A percentile compares a stretch with the other conserved stretches of the same genome.
Evolutionary conservation across 1,140 invertebrate species (phyloP).

Genomic region (Polypedilum vanderplanki): DNA sequence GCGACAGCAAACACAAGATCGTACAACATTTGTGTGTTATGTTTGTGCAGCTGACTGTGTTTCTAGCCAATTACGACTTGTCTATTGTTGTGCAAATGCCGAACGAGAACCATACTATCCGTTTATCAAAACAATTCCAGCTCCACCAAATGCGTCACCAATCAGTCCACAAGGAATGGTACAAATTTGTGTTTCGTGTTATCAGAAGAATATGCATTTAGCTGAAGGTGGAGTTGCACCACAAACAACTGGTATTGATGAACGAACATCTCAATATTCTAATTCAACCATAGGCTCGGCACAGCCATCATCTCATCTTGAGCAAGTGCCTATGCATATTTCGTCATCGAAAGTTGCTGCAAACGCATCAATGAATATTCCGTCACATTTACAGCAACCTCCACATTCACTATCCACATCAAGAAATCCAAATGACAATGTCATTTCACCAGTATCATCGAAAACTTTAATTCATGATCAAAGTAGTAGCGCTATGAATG

Average conservation of each 20-base stretch:
- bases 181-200: slow-evolving; percentile 75
- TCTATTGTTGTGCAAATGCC: slow-evolving; percentile 78
- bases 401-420: neutral
- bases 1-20: slow-evolving; percentile 52
- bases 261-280: slow-evolving; percentile 23
- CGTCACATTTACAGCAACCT: neutral
- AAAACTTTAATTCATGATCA: neutral
- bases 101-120: slow-evolving; percentile 83
- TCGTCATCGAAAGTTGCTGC: slow-evolving; percentile 34
- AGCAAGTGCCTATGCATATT: slow-evolving; percentile 30
- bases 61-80: slow-evolving; percentile 63
- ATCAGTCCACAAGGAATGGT: slow-evolving; percentile 74
- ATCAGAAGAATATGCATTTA: slow-evolving; percentile 40
- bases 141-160: slow-evolving; percentile 73
- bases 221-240: slow-evolving; percentile 37
- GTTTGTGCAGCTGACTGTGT: slow-evolving; percentile 74
- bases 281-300: neutral
- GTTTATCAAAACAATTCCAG: slow-evolving; percentile 69
- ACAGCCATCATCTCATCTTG: slow-evolving; percentile 29
- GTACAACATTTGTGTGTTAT: slow-evolving; percentile 78
- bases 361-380: slow-evolving; percentile 34
- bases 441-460: neutral
- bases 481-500: slow-evolving; percentile 33
- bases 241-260: slow-evolving; percentile 19
- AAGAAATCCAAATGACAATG: neutral